Conservation (phyloP, 2,888 invertebrate species). For the Lepidonotus clava region DNA sequence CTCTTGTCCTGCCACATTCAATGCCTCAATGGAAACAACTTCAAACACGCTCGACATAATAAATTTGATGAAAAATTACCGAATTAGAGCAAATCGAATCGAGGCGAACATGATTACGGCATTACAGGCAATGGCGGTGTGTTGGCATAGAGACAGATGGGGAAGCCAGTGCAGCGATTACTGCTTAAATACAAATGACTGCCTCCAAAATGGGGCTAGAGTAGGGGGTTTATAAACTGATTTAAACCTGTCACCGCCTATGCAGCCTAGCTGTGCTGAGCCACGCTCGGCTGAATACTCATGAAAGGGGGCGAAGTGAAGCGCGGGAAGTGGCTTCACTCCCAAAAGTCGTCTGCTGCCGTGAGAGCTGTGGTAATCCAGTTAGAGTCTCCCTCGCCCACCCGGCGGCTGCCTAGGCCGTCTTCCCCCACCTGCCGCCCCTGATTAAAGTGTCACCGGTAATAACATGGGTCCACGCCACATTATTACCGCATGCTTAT, state of each 20-base stretch:
- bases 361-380: constrained; percentile 21
- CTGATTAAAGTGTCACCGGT: constrained; percentile 22
- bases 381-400: too few relatives aligned
- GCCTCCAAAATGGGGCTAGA: constrained; percentile 25
- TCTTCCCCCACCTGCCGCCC: constrained; percentile 6
- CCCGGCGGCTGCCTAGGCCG: too few relatives aligned
- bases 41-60: constrained; percentile 44
- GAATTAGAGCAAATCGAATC: constrained; percentile 45
- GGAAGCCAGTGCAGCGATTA: constrained; percentile 39
- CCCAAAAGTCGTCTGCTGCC: constrained; percentile 4
- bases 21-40: constrained; percentile 32
- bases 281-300: background rate
- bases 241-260: constrained; percentile 32
- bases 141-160: constrained; percentile 40
- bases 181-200: constrained; percentile 33
- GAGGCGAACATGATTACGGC: constrained; percentile 42
- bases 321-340: constrained; percentile 46
- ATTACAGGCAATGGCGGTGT: constrained; percentile 19
- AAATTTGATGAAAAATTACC: constrained; percentile 37
- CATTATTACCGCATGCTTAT: too few relatives aligned
- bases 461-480: background rate
- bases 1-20: constrained; percentile 27
- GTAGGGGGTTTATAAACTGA: constrained; percentile 43
- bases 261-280: constrained; percentile 10
- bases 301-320: constrained; percentile 17